Evolutionary conservation across 2,113 vertebrate genomes (phyloP).

Genomic region (Marmota flaviventris): DNA sequence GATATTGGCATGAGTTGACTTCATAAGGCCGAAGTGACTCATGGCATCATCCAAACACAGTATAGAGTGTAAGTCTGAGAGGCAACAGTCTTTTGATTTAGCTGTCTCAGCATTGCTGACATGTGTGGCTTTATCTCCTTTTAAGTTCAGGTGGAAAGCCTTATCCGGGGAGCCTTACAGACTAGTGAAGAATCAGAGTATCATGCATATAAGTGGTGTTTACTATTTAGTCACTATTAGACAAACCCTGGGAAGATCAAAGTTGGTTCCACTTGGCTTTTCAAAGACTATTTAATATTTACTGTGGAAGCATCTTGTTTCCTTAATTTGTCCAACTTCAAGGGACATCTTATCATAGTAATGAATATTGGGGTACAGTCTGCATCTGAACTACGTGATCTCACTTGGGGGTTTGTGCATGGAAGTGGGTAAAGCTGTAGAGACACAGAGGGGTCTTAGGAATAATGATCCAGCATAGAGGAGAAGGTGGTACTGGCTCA

Average conservation of each 20-base stretch:
- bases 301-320: neutral
- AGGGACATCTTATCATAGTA: neutral
- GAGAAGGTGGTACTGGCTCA: neutral
- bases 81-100: neutral
- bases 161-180: neutral
- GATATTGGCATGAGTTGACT: neutral
- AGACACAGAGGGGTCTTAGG: neutral
- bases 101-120: accelerated
- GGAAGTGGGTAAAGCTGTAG: neutral
- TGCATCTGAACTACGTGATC: neutral
- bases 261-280: neutral
- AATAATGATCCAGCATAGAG: neutral
- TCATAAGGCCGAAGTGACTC: neutral
- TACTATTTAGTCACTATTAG: constrained; percentile 11
- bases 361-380: no score
- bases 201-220: neutral
- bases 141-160: neutral
- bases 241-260: neutral
- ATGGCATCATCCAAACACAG: neutral
- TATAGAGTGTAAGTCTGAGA: neutral
- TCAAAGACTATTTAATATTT: neutral
- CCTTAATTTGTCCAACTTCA: neutral
- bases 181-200: neutral
- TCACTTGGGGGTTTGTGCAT: neutral
- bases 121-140: neutral